Evolutionary conservation across 2,797 vertebrate genomes (phyloP).

Genomic region (Vespertilio murinus): DNA sequence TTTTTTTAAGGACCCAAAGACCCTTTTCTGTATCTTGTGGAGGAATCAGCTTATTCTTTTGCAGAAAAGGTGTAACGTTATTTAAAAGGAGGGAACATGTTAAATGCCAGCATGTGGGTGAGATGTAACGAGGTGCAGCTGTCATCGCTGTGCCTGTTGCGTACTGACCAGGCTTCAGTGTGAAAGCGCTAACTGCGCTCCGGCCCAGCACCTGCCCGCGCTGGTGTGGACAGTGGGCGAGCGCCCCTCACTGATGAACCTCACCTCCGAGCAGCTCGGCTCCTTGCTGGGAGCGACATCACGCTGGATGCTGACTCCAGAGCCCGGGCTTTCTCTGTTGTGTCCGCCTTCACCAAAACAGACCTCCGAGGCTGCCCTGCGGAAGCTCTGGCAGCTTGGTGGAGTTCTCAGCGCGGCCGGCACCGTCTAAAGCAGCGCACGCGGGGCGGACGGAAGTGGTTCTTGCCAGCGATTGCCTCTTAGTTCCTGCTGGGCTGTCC

Average conservation of each 20-base stretch:
- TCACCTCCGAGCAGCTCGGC: no score
- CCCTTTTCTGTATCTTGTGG: background rate
- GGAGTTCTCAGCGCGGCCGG: background rate
- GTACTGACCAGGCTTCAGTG: accelerated
- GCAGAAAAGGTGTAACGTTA: background rate
- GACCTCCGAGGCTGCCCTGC: background rate
- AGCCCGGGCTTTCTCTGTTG: accelerated
- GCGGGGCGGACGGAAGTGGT: accelerated
- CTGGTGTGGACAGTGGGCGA: accelerated
- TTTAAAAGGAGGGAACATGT: background rate
- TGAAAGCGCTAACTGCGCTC: background rate
- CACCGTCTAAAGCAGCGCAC: accelerated
- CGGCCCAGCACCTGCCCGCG: background rate
- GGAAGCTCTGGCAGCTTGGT: accelerated
- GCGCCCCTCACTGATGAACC: no score
- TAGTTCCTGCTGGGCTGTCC: background rate
- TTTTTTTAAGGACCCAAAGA: background rate
- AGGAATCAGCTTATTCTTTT: background rate
- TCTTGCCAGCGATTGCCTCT: accelerated
- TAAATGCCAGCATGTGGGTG: accelerated
- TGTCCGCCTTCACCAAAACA: accelerated
- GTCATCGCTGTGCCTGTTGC: accelerated
- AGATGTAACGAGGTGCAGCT: accelerated
- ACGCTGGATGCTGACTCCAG: background rate
- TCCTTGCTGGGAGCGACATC: background rate